Conservation (phyloP, 1,140 invertebrate genomes). For the honey bee (Apis mellifera) region Amel_HAv3.1 CM009940.2:11668501-11669000, state of each 20-base stretch:
- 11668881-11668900: background rate
- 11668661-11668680: slow-evolving; percentile 61
- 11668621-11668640: slow-evolving; percentile 34
- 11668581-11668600: slow-evolving; percentile 1
- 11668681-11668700: slow-evolving; percentile 80
- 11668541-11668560: too few relatives aligned
- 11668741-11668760: slow-evolving; percentile 85
- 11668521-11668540: background rate
- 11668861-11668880: background rate
- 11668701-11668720: slow-evolving; percentile 87
- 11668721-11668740: slow-evolving; percentile 88
- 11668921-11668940: slow-evolving; percentile 78
- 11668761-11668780: slow-evolving; percentile 87
- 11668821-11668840: slow-evolving; percentile 86
- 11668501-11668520: too few relatives aligned
- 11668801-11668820: slow-evolving; percentile 86
- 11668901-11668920: slow-evolving; percentile 79
- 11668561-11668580: too few relatives aligned
- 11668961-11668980: slow-evolving; percentile 88
- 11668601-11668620: slow-evolving; percentile 29
- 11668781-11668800: slow-evolving; percentile 86
- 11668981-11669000: slow-evolving; percentile 88
- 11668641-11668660: slow-evolving; percentile 39
- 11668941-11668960: slow-evolving; percentile 83
- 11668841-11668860: slow-evolving; percentile 80